These are phyloP conservation scores for Anabacerthia variegaticeps DNA, from an alignment of 2,797 vertebrate genomes.

Conservation along the genomic window DNA sequence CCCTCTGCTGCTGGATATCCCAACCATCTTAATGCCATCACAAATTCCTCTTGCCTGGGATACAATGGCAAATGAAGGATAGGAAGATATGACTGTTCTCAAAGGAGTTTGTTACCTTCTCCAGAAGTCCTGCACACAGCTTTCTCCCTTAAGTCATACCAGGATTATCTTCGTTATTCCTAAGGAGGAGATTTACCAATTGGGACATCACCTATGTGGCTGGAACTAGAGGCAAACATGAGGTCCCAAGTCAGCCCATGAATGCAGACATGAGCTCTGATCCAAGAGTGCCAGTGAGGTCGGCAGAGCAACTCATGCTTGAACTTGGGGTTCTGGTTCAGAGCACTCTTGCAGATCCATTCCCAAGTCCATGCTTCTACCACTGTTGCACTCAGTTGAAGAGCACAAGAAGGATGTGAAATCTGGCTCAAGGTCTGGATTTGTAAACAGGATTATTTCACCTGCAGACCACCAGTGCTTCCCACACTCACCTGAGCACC, in stretches of 20 bases:
- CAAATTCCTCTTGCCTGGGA: background rate
- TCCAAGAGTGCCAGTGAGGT: background rate
- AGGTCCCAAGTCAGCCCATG: background rate
- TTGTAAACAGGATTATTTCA: background rate
- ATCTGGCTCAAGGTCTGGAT: background rate
- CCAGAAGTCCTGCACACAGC: background rate
- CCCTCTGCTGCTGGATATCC: background rate
- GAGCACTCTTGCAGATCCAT: background rate
- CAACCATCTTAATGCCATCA: background rate
- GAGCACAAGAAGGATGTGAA: background rate
- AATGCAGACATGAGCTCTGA: background rate
- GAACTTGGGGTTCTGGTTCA: background rate
- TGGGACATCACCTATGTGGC: background rate
- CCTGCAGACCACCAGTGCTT: background rate
- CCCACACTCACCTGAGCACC: background rate
- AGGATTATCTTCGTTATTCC: background rate
- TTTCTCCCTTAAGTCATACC: background rate
- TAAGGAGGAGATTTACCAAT: background rate
- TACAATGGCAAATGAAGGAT: background rate
- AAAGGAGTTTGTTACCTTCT: background rate
- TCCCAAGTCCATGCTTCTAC: background rate
- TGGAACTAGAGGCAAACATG: background rate
- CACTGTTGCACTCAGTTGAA: background rate
- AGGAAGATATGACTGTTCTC: background rate
- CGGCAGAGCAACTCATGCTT: background rate